phyloP scores from a whole-genome alignment of 2,113 vertebrate species.

The Coracopsis vasa region DNA sequence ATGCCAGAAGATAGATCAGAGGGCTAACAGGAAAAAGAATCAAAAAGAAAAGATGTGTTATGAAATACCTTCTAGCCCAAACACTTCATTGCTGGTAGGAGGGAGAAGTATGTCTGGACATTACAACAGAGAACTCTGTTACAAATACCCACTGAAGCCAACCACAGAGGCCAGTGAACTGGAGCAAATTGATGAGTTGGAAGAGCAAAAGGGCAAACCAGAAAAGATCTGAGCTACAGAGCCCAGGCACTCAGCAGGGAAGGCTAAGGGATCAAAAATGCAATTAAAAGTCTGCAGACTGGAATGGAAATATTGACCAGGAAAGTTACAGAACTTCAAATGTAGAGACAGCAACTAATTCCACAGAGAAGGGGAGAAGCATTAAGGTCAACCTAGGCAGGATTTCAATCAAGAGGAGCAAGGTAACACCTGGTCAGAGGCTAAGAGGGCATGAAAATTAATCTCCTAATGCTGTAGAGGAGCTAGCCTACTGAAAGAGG shows the following conservation, averaged over 20 bases:
- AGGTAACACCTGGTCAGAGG: not conserved
- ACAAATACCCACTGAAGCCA: not conserved
- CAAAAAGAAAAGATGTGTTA: not conserved
- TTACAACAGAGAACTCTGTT: not conserved
- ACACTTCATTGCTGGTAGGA: not conserved
- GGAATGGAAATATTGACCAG: slow-evolving; percentile 19
- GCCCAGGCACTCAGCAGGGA: not conserved
- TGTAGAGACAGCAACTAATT: not conserved
- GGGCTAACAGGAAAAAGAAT: not conserved
- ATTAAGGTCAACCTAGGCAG: not conserved
- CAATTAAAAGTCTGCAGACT: not conserved
- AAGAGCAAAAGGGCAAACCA: not conserved
- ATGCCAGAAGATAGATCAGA: not conserved
- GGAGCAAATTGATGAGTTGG: not conserved
- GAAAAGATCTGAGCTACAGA: not conserved
- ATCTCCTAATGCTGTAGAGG: not conserved
- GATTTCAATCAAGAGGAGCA: not conserved
- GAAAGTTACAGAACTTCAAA: not conserved
- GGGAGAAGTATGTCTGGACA: not conserved
- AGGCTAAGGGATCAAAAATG: not conserved
- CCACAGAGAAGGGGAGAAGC: not conserved
- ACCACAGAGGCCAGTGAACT: not conserved
- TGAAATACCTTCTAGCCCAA: not conserved
- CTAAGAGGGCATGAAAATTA: not conserved
- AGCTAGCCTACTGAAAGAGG: not conserved